Percentiles rank a stretch among this genome's conserved stretches.
Evolutionary conservation across 2,797 vertebrate genomes (phyloP).

Genomic region (Neosalanx taihuensis): DNA sequence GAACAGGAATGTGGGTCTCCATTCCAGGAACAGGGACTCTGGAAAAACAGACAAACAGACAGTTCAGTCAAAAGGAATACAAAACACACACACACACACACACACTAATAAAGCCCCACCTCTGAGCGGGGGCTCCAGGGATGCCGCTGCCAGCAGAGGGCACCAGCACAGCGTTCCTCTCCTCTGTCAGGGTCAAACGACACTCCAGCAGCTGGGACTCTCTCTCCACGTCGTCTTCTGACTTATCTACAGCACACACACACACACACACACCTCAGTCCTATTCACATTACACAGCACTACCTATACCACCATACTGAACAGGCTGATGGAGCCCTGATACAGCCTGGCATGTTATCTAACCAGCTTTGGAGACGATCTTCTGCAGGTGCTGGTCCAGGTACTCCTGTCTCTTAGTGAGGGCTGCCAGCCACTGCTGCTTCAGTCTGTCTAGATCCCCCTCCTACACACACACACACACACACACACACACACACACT

Average conservation of each 20-base stretch:
- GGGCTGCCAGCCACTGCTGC: constrained; percentile 84
- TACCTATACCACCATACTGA: too few relatives aligned
- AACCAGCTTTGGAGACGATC: constrained; percentile 86
- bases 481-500: constrained; percentile 19
- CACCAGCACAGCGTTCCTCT: constrained; percentile 92
- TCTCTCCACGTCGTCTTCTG: constrained; percentile 87
- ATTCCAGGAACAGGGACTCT: constrained; percentile 93
- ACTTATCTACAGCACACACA: constrained; percentile 79
- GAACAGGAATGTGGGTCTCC: constrained; percentile 95
- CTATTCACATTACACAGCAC: background rate
- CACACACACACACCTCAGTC: background rate
- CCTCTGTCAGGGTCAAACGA: constrained; percentile 90
- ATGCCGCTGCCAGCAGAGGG: constrained; percentile 94
- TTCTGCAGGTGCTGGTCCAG: constrained; percentile 96
- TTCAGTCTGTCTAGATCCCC: constrained; percentile 89
- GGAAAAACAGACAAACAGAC: background rate
- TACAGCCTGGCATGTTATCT: constrained; percentile 1
- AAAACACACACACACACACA: background rate
- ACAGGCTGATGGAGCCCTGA: too few relatives aligned
- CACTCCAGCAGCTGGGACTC: constrained; percentile 93
- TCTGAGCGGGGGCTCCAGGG: constrained; percentile 90
- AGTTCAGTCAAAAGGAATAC: background rate
- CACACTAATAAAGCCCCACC: constrained; percentile 69
- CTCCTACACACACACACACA: constrained; percentile 71
- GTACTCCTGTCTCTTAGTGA: constrained; percentile 93